Conservation (phyloP, 2,888 invertebrate genomes). For the Girardia tigrina region DNA sequence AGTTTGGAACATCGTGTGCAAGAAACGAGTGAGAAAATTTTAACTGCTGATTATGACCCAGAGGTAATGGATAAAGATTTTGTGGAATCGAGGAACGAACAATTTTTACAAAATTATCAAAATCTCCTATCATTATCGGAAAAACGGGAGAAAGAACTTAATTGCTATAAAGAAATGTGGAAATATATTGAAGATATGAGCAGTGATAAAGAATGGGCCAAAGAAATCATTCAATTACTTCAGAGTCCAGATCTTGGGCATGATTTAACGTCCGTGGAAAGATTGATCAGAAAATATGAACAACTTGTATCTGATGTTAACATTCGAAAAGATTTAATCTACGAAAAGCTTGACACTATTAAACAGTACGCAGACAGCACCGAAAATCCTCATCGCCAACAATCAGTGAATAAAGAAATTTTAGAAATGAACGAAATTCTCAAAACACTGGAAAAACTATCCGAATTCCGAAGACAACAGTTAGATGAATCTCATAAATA, state of each 20-base stretch:
- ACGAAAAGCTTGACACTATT: neutral
- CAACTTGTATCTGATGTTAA: neutral
- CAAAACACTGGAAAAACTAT: constrained; percentile 51
- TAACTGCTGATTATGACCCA: constrained; percentile 59
- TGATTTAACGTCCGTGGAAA: constrained; percentile 87
- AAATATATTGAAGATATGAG: constrained; percentile 99
- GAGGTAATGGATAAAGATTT: constrained; percentile 87
- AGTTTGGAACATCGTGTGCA: constrained; percentile 92
- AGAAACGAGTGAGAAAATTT: constrained; percentile 59
- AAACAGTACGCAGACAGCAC: neutral
- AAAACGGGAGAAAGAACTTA: constrained; percentile 71
- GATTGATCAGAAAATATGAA: constrained; percentile 67
- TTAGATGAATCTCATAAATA: constrained; percentile 83
- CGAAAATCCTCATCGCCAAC: neutral
- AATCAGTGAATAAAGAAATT: neutral
- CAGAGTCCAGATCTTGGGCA: constrained; percentile 94
- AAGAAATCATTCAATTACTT: constrained; percentile 72
- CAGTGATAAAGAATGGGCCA: constrained; percentile 62
- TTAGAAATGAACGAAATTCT: constrained; percentile 24
- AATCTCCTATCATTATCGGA: constrained; percentile 82
- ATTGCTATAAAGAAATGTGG: constrained; percentile 92
- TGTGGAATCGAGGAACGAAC: constrained; percentile 82
- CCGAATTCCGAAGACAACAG: constrained; percentile 69
- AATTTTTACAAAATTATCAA: constrained; percentile 80
- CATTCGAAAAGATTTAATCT: neutral